Evolutionary conservation across 2,797 vertebrate species (phyloP), one percentile per base, ranked within the genome.

Genomic region (Lagorchestes hirsutus): DNA sequence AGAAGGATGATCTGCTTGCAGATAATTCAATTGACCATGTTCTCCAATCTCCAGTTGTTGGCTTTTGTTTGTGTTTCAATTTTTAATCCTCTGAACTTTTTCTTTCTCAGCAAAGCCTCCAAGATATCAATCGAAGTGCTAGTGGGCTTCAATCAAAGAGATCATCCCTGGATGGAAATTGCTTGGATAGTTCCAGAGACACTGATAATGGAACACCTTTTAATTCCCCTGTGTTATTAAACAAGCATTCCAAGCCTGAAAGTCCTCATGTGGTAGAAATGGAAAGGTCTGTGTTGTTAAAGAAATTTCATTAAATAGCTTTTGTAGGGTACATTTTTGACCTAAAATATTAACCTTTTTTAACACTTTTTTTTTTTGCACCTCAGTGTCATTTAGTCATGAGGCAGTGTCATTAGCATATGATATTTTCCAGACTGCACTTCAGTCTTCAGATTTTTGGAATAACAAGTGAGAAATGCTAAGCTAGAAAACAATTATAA

Each of bases 121-220:
- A 99, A 50, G 99, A 99, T 97, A 94, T 98, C 97, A 99, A 98
- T 98, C 99, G 99, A 91, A 99, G 98, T 98, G 98, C 99, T 57
- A 99, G 99, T 55, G 99, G 99, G 3, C 98, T 99, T 82, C 99
- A 98, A 90, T 99, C 99, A 16, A 99, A 99, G 98, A 99, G 99
- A 55, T 97, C 98, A 24, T 99, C 99, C 94, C 98, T 99, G 98
- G 99, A 99, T 98, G 98, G 98, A 98, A 99, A 98, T 97, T 99
- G 98, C 97, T 98, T 98, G 97, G 99, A 99, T 98, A 99, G 98
- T 97, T 99, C 99, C 97, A 99, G 99, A 98, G 99, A 99, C 96
- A 99, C 97, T 0, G 99, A 99, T 97, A 99, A 98, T 40, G 99
- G 99, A 94, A 99, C 99, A 14, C 99, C 99, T 46, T 98, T 99